Evolutionary conservation across 2,888 invertebrate genomes (phyloP), one percentile per base, ranked within the genome.

Genomic region (Trachelus troglodyta): DNA sequence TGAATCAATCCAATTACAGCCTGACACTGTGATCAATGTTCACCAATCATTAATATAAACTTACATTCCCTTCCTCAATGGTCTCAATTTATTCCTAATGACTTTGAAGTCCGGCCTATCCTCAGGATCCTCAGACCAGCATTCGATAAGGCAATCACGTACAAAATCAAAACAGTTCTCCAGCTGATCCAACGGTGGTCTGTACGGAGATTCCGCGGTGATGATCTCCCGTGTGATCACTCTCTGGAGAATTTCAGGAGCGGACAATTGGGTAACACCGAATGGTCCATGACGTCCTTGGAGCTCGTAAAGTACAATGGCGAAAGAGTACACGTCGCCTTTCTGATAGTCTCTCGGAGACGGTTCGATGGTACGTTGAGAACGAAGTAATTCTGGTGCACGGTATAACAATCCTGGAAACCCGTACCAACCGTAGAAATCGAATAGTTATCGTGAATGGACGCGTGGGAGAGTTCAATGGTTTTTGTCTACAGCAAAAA

Each of bases 61-160:
- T 94, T 89, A 97, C 98, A 98, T 96, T 89, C 98, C 98, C 90
- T 97, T 96, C 77, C 97, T 93, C 79, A 98, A 92, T 0, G 97
- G 97, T 71, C 98, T 94, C 56, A 98, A 92, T 84, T 95, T 94
- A 31, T 96, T 94, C 40, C 97, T 93, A 78, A 98, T 95, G 31
- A 94, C 93, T 89, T 97, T 96, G 88, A 98, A 97, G 89, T 98
- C 98, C 0, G 97, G 98, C 2, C 98, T 93, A 12, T 94, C 92
- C 11, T 95, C 94, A 0, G 97, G 94, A 79, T 95, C 94, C 90
- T 98, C 98, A 0, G 94, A 92, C 98, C 98, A 98, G 89, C 98
- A 97, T 86, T 97, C 97, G n/a, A 94, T 92, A 85, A 98, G 92
- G 87, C 97, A 96, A 80, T 97, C 96, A 15, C 96, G 93, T 9